Percentiles rank a stretch among this genome's conserved stretches.
These are phyloP conservation scores for Dicyrtomina minuta DNA, from an alignment of 2,888 invertebrate genomes.

Conservation along the genomic window DNA sequence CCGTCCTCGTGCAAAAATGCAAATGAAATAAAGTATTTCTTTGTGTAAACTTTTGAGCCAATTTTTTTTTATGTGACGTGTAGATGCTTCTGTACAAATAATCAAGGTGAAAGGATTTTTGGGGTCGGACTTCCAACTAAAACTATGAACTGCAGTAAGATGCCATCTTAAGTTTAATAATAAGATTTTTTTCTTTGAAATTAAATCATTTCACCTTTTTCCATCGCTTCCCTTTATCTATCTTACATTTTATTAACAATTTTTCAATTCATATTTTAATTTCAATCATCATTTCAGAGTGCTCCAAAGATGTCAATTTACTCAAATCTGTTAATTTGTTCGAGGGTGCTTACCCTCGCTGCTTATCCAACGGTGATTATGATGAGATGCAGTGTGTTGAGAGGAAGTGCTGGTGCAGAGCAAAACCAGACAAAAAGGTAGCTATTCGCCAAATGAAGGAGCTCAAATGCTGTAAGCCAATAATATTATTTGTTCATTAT, in stretches of 20 bases:
- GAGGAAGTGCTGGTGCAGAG: conserved; percentile 63
- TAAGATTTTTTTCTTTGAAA: conserved; percentile 9
- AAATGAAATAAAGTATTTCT: no score
- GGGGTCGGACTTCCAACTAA: conserved; percentile 61
- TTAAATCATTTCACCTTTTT: not conserved
- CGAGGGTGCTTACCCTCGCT: conserved; percentile 60
- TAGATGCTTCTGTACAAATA: conserved; percentile 58
- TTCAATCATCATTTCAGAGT: conserved; percentile 38
- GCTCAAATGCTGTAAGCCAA: conserved; percentile 47
- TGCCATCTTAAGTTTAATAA: no score
- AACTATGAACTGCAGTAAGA: conserved; percentile 65
- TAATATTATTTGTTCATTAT: no score
- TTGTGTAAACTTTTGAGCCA: not conserved
- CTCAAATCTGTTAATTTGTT: conserved; percentile 39
- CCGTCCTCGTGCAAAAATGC: no score
- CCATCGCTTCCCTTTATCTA: not conserved
- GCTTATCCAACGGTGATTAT: conserved; percentile 68
- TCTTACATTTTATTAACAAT: not conserved
- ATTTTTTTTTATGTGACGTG: not conserved
- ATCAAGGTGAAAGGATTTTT: conserved; percentile 66
- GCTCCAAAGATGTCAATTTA: conserved; percentile 45
- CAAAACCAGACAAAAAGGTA: conserved; percentile 30
- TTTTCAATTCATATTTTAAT: not conserved
- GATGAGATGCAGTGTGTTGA: conserved; percentile 66
- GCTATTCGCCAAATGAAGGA: conserved; percentile 34